phyloP scores from a whole-genome alignment of 2,888 invertebrate genomes.

The Trichopria drosophilae region DNA sequence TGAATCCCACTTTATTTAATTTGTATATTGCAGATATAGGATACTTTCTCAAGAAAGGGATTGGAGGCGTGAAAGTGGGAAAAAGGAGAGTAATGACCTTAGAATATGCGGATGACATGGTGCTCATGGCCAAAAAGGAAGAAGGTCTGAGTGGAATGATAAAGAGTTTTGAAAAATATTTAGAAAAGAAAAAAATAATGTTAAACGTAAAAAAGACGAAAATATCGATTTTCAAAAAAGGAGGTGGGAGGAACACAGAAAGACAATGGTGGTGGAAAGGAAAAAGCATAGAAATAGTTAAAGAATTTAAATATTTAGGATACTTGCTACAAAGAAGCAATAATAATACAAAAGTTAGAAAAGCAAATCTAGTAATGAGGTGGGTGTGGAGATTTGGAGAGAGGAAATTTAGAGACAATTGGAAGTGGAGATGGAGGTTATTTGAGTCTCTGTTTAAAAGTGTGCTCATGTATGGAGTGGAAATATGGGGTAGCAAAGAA shows the following conservation, averaged over 20 bases:
- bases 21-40: too few species aligned
- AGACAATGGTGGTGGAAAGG: slow-evolving; percentile 13
- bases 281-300: slow-evolving; percentile 20
- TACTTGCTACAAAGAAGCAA: slow-evolving; percentile 10
- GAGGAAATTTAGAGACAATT: slow-evolving; percentile 14
- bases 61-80: not conserved
- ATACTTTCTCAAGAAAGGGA: too few species aligned
- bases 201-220: slow-evolving; percentile 10
- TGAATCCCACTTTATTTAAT: not conserved
- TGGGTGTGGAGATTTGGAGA: slow-evolving; percentile 19
- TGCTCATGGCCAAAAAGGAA: slow-evolving; percentile 7
- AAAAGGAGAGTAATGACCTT: not conserved
- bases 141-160: slow-evolving; percentile 11
- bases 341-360: slow-evolving; percentile 2
- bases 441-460: slow-evolving; percentile 16
- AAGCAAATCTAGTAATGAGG: slow-evolving; percentile 10
- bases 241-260: slow-evolving; percentile 8
- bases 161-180: slow-evolving; percentile 2
- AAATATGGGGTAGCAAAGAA: slow-evolving; percentile 17
- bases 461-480: slow-evolving; percentile 10
- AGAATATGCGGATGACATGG: not conserved
- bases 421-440: slow-evolving; percentile 12
- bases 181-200: slow-evolving; percentile 6
- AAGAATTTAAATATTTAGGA: slow-evolving; percentile 19
- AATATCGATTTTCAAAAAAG: slow-evolving; percentile 17